Conservation (phyloP, 2,888 invertebrate species). For the Pammene fasciana region DNA sequence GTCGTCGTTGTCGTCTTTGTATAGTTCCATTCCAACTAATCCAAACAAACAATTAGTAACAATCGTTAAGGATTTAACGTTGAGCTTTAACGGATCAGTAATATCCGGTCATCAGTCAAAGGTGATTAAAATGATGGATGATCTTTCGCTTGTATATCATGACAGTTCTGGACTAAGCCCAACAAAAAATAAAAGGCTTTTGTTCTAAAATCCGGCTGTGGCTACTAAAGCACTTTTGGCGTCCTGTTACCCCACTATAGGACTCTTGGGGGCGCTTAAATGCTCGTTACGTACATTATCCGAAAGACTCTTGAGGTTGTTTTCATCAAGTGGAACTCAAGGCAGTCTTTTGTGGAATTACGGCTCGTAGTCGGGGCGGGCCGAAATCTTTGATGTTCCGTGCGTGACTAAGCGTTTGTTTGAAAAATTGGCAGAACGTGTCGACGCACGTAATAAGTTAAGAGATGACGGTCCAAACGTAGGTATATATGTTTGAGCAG, state of each 20-base stretch:
- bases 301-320: constrained; percentile 46
- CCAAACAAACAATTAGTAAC: neutral
- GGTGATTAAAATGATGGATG: constrained; percentile 24
- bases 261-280: constrained; percentile 37
- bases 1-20: too few species aligned
- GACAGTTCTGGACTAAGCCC: constrained; percentile 26
- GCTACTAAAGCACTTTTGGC: constrained; percentile 36
- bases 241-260: constrained; percentile 36
- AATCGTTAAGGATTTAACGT: constrained; percentile 17
- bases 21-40: too few species aligned
- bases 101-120: constrained; percentile 36
- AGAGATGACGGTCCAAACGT: constrained; percentile 29
- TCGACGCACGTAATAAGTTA: constrained; percentile 39
- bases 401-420: constrained; percentile 48
- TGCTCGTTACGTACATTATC: constrained; percentile 41
- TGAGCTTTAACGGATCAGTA: constrained; percentile 23
- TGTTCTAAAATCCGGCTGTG: constrained; percentile 33
- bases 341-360: constrained; percentile 49
- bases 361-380: constrained; percentile 35
- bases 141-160: constrained; percentile 12
- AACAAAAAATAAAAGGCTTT: constrained; percentile 24
- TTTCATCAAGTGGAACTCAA: constrained; percentile 49
- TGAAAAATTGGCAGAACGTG: constrained; percentile 42
- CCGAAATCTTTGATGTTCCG: constrained; percentile 44
- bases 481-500: neutral